Conservation (phyloP, 2,888 invertebrate genomes). For the Linnaemya vulpina region DNA sequence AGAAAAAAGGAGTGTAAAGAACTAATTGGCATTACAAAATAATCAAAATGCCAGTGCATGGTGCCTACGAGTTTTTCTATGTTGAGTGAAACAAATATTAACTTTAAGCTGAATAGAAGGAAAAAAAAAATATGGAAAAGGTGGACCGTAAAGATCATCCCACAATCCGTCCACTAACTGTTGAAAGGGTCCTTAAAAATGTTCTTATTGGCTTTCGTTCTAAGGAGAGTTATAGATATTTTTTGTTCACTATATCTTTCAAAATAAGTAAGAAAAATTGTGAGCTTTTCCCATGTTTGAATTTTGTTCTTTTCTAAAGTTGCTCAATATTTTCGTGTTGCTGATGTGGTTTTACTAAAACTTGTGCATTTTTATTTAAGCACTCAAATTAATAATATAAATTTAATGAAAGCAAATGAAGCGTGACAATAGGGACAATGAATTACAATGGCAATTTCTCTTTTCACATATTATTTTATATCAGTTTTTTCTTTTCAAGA, state of each 20-base stretch:
- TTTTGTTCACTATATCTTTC: too few relatives aligned
- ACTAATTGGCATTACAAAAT: constrained; percentile 46
- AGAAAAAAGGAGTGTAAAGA: background rate
- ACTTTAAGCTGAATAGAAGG: background rate
- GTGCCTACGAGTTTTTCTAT: background rate
- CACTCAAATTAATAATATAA: constrained; percentile 13
- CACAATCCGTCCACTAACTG: too few relatives aligned
- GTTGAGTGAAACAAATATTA: background rate
- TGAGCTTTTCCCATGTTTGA: too few relatives aligned
- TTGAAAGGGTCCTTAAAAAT: too few relatives aligned
- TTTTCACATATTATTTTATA: background rate
- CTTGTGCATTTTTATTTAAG: too few relatives aligned
- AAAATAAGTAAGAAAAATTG: too few relatives aligned
- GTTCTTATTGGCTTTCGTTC: too few relatives aligned
- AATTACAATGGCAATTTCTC: background rate
- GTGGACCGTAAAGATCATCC: background rate
- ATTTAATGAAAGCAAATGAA: constrained; percentile 37
- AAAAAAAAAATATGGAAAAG: background rate
- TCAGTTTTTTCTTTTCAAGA: background rate
- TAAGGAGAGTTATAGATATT: too few relatives aligned
- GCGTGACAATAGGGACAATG: constrained; percentile 43
- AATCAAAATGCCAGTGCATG: constrained; percentile 19
- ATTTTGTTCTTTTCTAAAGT: too few relatives aligned
- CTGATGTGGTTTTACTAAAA: too few relatives aligned
- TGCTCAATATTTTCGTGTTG: too few relatives aligned